These are phyloP conservation scores for Silvanus unidentatus DNA, from an alignment of 2,888 invertebrate genomes.

Conservation along the genomic window DNA sequence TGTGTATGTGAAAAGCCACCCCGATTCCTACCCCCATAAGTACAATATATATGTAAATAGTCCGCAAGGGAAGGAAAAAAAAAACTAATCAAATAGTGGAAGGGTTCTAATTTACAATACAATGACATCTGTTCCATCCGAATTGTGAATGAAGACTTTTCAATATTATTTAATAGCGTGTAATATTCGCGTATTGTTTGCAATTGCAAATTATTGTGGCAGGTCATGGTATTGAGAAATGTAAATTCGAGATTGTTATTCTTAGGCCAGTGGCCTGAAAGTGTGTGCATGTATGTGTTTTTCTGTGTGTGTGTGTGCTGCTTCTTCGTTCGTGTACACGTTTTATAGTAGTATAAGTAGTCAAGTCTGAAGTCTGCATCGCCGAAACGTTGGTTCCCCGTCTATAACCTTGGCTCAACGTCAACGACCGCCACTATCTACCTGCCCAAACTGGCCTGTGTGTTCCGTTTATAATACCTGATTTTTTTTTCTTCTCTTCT, in stretches of 20 bases:
- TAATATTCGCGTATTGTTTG: not conserved
- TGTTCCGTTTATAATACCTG: too few relatives aligned
- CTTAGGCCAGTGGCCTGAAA: conserved; percentile 8
- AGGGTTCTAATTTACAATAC: not conserved
- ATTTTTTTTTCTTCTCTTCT: not conserved
- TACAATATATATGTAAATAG: not conserved
- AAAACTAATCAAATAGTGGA: not conserved
- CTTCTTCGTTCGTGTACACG: conserved; percentile 1
- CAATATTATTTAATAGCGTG: not conserved
- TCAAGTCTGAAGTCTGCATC: conserved; percentile 6
- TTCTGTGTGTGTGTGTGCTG: conserved; percentile 9
- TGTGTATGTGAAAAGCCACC: too few relatives aligned
- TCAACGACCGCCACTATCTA: conserved; percentile 31
- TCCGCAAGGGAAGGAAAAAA: not conserved
- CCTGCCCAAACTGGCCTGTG: conserved; percentile 27
- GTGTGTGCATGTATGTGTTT: conserved; percentile 5
- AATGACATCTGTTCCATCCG: conserved; percentile 1
- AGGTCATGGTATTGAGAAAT: conserved; percentile 17
- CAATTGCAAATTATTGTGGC: conserved; percentile 16
- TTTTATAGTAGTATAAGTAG: conserved; percentile 19
- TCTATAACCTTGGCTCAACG: conserved; percentile 31
- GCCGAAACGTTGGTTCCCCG: conserved; percentile 18
- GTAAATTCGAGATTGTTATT: conserved; percentile 11
- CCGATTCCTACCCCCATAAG: too few relatives aligned
- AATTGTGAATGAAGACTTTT: not conserved